phyloP scores from a whole-genome alignment of 2,113 vertebrate species.

The Mus pahari region DNA sequence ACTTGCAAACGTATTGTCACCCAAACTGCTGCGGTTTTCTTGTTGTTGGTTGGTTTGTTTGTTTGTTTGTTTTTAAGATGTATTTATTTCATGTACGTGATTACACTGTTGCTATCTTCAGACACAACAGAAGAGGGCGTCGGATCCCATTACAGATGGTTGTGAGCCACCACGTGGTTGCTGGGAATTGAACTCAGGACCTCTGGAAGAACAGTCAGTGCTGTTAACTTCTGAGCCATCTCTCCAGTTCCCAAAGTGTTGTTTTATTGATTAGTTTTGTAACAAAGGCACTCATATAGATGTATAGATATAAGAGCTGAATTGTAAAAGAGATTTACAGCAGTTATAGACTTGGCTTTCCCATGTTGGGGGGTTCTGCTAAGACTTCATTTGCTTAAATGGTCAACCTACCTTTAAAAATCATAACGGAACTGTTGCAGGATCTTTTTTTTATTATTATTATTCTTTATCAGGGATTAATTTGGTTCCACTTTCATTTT shows the following conservation, averaged over 20 bases:
- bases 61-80: no score
- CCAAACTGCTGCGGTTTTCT: not conserved
- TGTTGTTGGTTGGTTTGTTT: no score
- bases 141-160: no score
- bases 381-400: constrained; percentile 41
- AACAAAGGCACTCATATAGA: not conserved
- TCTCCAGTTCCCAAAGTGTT: not conserved
- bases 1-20: not conserved
- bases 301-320: not conserved
- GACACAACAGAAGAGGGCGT: no score
- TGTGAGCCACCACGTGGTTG: no score
- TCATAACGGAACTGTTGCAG: not conserved
- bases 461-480: constrained; percentile 2
- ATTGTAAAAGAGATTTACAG: constrained; percentile 12
- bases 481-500: constrained; percentile 54
- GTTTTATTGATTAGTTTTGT: not conserved
- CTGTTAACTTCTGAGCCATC: no score
- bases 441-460: not conserved
- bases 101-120: no score
- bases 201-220: no score
- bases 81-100: no score
- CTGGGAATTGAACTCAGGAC: no score
- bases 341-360: not conserved
- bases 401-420: constrained; percentile 4
- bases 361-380: not conserved